These are phyloP conservation scores for Gallinago paraguaiae DNA, from an alignment of 2,113 vertebrate genomes.

Conservation along the genomic window DNA sequence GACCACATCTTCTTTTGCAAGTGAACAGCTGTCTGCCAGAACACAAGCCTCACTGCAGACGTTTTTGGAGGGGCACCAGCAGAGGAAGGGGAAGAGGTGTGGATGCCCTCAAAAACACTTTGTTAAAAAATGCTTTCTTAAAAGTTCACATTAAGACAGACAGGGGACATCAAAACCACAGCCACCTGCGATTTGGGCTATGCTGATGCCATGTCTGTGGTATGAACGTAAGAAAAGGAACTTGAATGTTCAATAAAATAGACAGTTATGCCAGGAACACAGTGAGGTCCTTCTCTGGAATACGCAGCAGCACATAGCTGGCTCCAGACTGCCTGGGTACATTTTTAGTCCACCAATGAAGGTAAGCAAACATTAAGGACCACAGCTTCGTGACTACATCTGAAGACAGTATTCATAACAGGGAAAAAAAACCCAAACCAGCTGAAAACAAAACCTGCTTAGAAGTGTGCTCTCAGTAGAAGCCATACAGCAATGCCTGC, in stretches of 20 bases:
- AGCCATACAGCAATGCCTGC: fast-evolving
- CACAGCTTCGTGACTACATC: background rate
- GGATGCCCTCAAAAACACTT: background rate
- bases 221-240: background rate
- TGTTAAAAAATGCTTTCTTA: background rate
- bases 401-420: background rate
- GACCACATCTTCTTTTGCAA: conserved; percentile 37
- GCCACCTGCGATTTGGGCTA: background rate
- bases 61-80: background rate
- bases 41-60: background rate
- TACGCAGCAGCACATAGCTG: background rate
- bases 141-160: background rate
- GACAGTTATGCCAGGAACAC: background rate
- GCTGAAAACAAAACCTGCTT: background rate
- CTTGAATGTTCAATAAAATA: background rate
- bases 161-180: background rate
- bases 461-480: background rate
- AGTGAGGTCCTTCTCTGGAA: background rate
- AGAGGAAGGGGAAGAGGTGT: conserved; percentile 35
- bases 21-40: conserved; percentile 11
- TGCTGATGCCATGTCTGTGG: background rate
- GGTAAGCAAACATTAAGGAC: background rate
- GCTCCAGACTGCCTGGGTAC: background rate
- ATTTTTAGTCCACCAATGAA: background rate
- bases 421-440: background rate